These are phyloP conservation scores for Sphenodon punctatus DNA, from an alignment of 2,797 vertebrate genomes.

Conservation along the genomic window DNA sequence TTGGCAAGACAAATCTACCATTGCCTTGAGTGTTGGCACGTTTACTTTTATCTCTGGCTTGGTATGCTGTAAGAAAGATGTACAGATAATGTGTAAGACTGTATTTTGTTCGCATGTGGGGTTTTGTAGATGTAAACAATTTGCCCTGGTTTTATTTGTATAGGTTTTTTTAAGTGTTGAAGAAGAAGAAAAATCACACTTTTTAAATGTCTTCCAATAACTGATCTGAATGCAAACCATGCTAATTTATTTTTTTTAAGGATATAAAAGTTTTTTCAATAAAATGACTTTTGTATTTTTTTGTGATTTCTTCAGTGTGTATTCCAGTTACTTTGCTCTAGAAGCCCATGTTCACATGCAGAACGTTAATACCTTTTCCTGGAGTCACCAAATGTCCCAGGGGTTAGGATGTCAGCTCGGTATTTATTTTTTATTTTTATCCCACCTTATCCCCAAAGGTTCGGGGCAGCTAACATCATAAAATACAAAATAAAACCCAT, in stretches of 20 bases:
- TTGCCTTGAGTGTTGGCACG: not conserved
- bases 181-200: not conserved
- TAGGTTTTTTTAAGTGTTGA: not conserved
- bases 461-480: too few relatives aligned
- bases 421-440: too few relatives aligned
- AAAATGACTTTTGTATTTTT: constrained; percentile 61
- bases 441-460: too few relatives aligned
- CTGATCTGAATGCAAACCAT: not conserved
- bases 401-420: too few relatives aligned
- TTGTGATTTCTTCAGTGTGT: accelerated
- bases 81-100: not conserved
- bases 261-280: constrained; percentile 56
- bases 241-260: constrained; percentile 60
- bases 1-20: not conserved
- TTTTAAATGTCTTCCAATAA: not conserved
- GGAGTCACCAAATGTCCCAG: too few relatives aligned
- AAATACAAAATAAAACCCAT: too few relatives aligned
- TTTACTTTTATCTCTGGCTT: not conserved
- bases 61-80: not conserved
- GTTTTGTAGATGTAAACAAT: constrained; percentile 61
- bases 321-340: accelerated
- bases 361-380: not conserved
- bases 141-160: constrained; percentile 45
- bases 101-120: not conserved
- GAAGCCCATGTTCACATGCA: not conserved